These are phyloP conservation scores for zebrafish (Danio rerio) DNA, from an alignment of 2,113 vertebrate genomes.

Conservation along the genomic window DNA sequence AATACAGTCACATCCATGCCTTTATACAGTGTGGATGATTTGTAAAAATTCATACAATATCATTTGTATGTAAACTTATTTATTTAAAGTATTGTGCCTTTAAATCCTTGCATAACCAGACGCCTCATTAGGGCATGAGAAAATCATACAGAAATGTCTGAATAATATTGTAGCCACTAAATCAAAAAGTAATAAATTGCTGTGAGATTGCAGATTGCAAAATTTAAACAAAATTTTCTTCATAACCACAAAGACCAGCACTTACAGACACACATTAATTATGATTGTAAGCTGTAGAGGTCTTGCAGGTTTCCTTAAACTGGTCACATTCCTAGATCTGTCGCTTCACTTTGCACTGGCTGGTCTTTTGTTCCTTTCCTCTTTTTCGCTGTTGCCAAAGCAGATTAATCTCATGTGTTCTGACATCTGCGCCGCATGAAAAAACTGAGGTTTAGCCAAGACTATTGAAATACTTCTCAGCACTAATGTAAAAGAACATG, in stretches of 20 bases:
- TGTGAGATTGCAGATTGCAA: no score
- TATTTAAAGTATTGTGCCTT: no score
- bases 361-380: not conserved
- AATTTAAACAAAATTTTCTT: no score
- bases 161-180: no score
- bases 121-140: no score
- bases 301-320: not conserved
- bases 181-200: no score
- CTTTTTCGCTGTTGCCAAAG: conserved; percentile 8
- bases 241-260: not conserved
- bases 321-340: not conserved
- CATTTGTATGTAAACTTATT: no score
- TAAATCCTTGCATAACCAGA: no score
- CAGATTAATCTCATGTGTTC: not conserved
- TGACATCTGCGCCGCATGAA: conserved; percentile 28
- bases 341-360: not conserved
- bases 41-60: no score
- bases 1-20: no score
- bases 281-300: not conserved
- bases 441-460: not conserved
- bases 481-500: conserved; percentile 11
- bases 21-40: no score
- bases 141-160: no score
- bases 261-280: not conserved
- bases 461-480: not conserved